Conservation (phyloP, 92 coral and sea anemone genomes). For the Palythoa caribaeorum region DNA sequence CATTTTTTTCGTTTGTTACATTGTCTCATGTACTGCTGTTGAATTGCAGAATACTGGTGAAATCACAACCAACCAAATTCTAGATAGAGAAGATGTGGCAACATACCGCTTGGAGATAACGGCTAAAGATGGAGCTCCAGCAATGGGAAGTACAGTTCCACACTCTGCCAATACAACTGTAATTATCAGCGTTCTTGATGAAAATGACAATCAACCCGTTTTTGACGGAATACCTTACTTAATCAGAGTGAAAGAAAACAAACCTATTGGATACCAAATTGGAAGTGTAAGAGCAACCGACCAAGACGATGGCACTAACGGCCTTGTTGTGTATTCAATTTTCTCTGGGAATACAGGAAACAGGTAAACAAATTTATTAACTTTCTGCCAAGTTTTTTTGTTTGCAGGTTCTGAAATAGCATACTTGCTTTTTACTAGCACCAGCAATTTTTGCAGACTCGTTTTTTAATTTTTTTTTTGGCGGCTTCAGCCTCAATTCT, state of each 20-base stretch:
- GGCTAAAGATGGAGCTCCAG: conserved; percentile 73
- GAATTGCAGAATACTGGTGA: conserved; percentile 74
- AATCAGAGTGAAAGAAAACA: conserved; percentile 71
- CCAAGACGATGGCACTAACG: conserved; percentile 78
- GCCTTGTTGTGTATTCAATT: conserved; percentile 69
- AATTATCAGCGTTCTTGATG: conserved; percentile 73
- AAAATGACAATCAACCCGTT: conserved; percentile 87
- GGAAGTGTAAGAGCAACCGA: conserved; percentile 83
- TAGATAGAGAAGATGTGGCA: conserved; percentile 85
- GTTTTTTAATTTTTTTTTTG: too few relatives aligned
- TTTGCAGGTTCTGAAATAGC: too few relatives aligned
- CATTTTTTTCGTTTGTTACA: too few relatives aligned
- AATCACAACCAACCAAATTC: conserved; percentile 74
- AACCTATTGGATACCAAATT: conserved; percentile 35
- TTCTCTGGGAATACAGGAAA: conserved; percentile 70
- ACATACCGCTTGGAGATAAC: conserved; percentile 77
- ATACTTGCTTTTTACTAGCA: too few relatives aligned
- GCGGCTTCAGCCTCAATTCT: too few relatives aligned
- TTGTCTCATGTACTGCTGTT: neutral
- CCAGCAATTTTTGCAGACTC: too few relatives aligned
- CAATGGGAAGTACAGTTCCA: conserved; percentile 20
- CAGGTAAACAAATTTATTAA: conserved; percentile 61
- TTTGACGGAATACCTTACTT: conserved; percentile 64
- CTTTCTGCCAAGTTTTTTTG: neutral
- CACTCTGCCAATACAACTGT: conserved; percentile 61